Evolutionary conservation across 1,140 invertebrate species (phyloP).

Genomic region (Copidosoma floridanum): DNA sequence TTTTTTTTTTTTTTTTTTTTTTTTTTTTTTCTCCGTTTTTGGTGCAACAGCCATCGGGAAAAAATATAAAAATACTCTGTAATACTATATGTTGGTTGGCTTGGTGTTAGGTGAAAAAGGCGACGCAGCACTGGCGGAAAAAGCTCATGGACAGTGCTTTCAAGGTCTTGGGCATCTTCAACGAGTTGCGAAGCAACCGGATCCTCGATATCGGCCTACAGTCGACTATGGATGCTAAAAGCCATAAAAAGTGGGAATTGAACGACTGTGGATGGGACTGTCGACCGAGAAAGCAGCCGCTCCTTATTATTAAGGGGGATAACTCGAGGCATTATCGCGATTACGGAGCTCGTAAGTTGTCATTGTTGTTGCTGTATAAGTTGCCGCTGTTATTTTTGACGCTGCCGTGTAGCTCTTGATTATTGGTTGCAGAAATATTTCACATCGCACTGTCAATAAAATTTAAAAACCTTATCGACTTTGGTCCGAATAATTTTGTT

Average conservation of each 20-base stretch:
- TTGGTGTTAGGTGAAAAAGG: slow-evolving; percentile 9
- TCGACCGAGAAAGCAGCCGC: slow-evolving; percentile 16
- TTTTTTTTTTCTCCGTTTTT: no score
- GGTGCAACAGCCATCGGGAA: no score
- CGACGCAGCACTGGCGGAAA: slow-evolving; percentile 18
- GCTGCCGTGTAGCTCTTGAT: no score
- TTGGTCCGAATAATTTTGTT: slow-evolving; percentile 33
- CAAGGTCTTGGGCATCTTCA: not conserved
- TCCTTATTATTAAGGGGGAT: slow-evolving; percentile 10
- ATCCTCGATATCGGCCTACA: slow-evolving; percentile 5
- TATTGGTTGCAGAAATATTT: slow-evolving; percentile 26
- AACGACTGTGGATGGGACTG: slow-evolving; percentile 19
- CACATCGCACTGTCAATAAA: slow-evolving; percentile 15
- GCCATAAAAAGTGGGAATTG: not conserved
- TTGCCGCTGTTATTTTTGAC: no score
- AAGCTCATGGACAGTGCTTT: slow-evolving; percentile 18
- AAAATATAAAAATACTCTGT: no score
- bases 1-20: no score
- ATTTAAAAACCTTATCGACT: slow-evolving; percentile 31
- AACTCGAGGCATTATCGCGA: slow-evolving; percentile 16
- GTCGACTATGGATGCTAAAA: not conserved
- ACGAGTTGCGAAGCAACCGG: not conserved
- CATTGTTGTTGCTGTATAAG: no score
- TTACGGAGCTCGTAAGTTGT: slow-evolving; percentile 21
- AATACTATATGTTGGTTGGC: no score